A percentile compares a stretch with the other conserved stretches of the same genome.
Evolutionary conservation across 2,888 invertebrate genomes (phyloP).

Genomic region (Digitonthophagus gazella): DNA sequence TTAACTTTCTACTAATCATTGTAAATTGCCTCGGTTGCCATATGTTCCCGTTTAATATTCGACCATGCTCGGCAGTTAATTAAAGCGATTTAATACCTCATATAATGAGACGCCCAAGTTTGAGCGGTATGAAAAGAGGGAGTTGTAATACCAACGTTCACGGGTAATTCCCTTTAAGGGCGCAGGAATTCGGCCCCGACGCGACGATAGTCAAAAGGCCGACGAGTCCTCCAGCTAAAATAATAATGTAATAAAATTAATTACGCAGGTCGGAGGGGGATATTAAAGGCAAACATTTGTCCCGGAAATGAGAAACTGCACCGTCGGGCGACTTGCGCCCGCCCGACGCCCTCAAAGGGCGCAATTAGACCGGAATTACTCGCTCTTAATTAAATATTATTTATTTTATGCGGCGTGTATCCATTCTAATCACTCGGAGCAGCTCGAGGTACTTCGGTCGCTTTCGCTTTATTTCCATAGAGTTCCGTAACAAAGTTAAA

Average conservation of each 20-base stretch:
- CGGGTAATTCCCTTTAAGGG: background rate
- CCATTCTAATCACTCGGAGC: constrained; percentile 16
- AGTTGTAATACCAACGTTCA: background rate
- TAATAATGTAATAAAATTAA: constrained; percentile 22
- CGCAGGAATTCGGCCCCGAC: background rate
- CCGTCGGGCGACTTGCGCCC: constrained; percentile 2
- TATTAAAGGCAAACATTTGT: constrained; percentile 23
- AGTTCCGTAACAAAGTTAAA: background rate
- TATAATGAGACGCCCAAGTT: background rate
- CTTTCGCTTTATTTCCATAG: background rate
- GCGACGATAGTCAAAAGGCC: background rate
- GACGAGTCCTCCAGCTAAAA: background rate
- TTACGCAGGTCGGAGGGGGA: constrained; percentile 13
- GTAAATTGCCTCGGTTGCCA: background rate
- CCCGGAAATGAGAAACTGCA: constrained; percentile 19
- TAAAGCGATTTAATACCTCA: background rate
- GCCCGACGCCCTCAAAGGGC: background rate
- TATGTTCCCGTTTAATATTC: background rate
- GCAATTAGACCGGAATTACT: constrained; percentile 23
- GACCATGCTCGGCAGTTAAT: background rate
- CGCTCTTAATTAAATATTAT: constrained; percentile 25
- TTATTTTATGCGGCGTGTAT: constrained; percentile 19
- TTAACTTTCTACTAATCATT: too few relatives aligned
- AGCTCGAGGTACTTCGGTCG: background rate
- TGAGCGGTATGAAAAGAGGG: background rate